Conservation (phyloP, 2,113 vertebrate species). For the Lepus timidus region DNA sequence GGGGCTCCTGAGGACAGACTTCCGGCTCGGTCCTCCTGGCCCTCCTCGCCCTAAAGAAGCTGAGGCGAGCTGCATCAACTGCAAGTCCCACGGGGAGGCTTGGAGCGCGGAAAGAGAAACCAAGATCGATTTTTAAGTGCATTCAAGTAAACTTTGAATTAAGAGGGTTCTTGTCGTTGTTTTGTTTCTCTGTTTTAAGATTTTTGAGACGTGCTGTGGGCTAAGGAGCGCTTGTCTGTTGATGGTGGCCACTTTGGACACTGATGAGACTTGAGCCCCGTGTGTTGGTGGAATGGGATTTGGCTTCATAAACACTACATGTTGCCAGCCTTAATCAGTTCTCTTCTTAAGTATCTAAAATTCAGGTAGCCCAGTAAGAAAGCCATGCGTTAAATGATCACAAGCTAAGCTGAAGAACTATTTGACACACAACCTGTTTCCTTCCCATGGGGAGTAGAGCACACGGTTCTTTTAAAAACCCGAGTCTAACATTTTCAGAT, state of each 20-base stretch:
- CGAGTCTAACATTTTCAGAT: conserved; percentile 56
- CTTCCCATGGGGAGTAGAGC: conserved; percentile 1
- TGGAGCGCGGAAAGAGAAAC: conserved; percentile 32
- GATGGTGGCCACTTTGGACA: neutral
- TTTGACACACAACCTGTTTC: neutral
- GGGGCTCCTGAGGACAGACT: neutral
- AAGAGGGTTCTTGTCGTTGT: neutral
- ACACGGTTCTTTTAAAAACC: neutral
- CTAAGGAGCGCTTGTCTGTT: neutral
- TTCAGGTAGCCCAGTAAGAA: conserved; percentile 36
- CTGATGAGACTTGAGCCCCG: neutral
- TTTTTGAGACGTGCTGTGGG: neutral
- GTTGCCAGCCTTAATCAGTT: conserved; percentile 3
- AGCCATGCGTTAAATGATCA: neutral
- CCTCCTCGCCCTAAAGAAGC: conserved; percentile 16
- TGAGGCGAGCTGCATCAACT: neutral
- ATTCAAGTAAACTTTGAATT: conserved; percentile 32
- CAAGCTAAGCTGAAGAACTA: conserved; percentile 38
- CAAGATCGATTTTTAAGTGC: conserved; percentile 9
- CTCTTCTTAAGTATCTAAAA: conserved; percentile 5
- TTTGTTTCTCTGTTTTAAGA: neutral
- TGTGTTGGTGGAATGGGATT: neutral
- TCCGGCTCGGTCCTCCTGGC: neutral
- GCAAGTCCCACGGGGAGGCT: conserved; percentile 17
- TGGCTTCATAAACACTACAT: neutral